Base-by-base conservation (phyloP, 2,113 vertebrate species). In the Tachysurus vachellii region DNA sequence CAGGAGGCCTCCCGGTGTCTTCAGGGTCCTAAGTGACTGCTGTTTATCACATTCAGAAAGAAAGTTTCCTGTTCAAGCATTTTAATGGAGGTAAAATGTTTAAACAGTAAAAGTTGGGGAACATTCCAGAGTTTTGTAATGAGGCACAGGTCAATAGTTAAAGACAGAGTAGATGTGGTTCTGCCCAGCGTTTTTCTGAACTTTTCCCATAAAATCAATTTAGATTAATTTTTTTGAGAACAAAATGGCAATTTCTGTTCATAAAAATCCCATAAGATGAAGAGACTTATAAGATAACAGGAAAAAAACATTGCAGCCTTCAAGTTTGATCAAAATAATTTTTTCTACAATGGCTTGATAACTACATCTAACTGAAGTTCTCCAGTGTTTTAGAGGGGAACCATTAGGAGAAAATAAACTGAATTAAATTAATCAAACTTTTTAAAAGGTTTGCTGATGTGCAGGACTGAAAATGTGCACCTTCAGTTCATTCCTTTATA, bases 201-300 rank as follows among this genome's bases (percentile, higher is more conserved):
- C 50, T 79, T 54, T 79, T 31, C 47, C 50, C 77, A 80, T 80
- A 36, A 56, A 80, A 57, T 80, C 5, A 12, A 9, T 57, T 59
- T 59, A 80, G 56, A 57, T 80, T 21, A 80, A 80, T 57, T 28
- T 59, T 56, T 80, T 57, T 8, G 28, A 57, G n/a, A 17, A 36
- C 19, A 36, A 80, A 79, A 79, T 56, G n/a, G 13, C 47, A 79
- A 54, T 79, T 79, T 79, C 50, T 31, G 16, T 54, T 79, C 76
- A 54, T 54, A 56, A 54, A 80, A 80, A 80, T 57, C 28, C 28
- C 54, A 36, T 21, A 36, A 23, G 28, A 17, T 57, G 77, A 80
- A 36, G 14, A 57, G 77, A 80, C 31, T 57, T 56, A 57, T 36
- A 28, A 80, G 53, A 80, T 56, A 80, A 80, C 57, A 80, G 54